Base-by-base conservation (phyloP, 2,888 invertebrate species). In the Polyploca ridens region DNA sequence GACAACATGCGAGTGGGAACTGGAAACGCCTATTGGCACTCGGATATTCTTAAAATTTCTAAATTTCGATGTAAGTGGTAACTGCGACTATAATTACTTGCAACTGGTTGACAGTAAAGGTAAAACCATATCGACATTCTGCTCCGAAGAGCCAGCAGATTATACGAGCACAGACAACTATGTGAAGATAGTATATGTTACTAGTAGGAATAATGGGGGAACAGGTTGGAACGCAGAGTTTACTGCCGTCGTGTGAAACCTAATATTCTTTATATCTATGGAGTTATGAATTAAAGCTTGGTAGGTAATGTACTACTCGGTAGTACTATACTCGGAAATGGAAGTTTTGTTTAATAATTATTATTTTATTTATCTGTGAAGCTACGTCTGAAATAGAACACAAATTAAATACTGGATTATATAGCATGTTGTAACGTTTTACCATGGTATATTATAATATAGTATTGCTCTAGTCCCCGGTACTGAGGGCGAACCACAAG, bases 151-250 rank as follows among this genome's bases (percentile, higher is more conserved):
- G 67, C 96, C 97, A 0, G 95, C 94, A 0, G 84, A 89, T 54
- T 96, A 95, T 74, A 89, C 87, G 6, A 95, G 95, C 62, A 70
- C 74, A 0, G 93, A 94, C 10, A 95, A 96, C 79, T 90, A 89
- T 65, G 85, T 97, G 0, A 89, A 94, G 58, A 90, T 97, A 13
- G 93, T 95, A 0, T 97, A 96, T 81, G 93, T 91, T 58, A 96
- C 97, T 41, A 95, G 95, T 13, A 87, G 94, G 62, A 96, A 96
- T 75, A 97, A 96, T 77, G 95, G 95, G 33, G 97, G 97, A 10
- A 94, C 95, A 1, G 97, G 97, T 27, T 97, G 97, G 96, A 79
- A 94, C 4, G 94, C 94, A 3, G 81, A 86, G 41, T 94, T 93
- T 71, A 69, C 86, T 13, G 89, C 61, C 13, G 61, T 54, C 1